Base-by-base conservation (phyloP, 2,797 vertebrate genomes). In the Ambastaia sidthimunki region DNA sequence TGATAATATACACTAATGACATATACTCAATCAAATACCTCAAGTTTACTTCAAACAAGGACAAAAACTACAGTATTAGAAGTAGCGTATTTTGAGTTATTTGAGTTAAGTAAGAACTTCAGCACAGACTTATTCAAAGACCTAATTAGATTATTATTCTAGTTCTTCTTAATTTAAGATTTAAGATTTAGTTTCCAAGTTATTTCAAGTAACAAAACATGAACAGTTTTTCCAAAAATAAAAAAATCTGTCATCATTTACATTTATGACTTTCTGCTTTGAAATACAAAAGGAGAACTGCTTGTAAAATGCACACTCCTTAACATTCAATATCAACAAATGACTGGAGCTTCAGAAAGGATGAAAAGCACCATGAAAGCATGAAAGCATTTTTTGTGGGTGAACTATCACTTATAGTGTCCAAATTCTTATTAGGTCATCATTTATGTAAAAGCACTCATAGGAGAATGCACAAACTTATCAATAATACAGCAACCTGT, bases 401-500 rank as follows among this genome's bases (percentile, higher is more conserved):
- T 41, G 37, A 41, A 41, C 37, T 37, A 37, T 37, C 37, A 18
- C 15, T 16, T 6, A 12, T 12, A 50, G 2, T 16, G 15, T 15
- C 48, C 3, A 16, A 3, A 16, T 50, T 50, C 16, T 50, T 50
- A 44, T 44, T 50, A 16, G 28, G 54, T 52, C 9, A 44, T 68
- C 16, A 76, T 57, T 57, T 16, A 68, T 12, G 28, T 50, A 13
- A 59, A 69, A 15, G 25, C 65, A 68, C 7, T 10, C n/a, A 52
- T 31, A 34, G 52, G 11, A 0, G 7, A 21, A 16, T 18, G 11
- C 12, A 16, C 47, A 62, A 18, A 57, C 34, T 37, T 76, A 77
- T 77, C 83, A 15, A 59, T 83, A 86, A 71, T 57, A 78, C 76
- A 50, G 84, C 87, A 44, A 71, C 78, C 80, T 74, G 65, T 80